Evolutionary conservation across 2,888 invertebrate genomes (phyloP), one percentile per base, ranked within the genome.

Genomic region (Drosophila quinaria): DNA sequence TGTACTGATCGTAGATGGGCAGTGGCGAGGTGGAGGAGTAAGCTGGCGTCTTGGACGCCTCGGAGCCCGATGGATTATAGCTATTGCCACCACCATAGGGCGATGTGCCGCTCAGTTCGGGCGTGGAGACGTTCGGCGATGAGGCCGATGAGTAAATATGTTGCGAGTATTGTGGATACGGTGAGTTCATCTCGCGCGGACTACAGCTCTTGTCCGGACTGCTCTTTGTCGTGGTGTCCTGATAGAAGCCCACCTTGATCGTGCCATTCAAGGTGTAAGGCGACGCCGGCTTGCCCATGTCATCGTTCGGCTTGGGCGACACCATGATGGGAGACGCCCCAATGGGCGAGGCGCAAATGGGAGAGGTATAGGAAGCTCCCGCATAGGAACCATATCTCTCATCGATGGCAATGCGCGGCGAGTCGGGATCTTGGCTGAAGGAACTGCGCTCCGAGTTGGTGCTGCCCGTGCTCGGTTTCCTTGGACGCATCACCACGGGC

Each of bases 231-330:
- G 96, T 96, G n/a, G 96, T 95, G 81, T 97, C 97, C 91, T 97
- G 97, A 92, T 97, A 97, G 91, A 97, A 97, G 4, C 97, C 97
- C 37, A 97, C 97, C 79, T 97, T 94, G 5, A 97, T 96, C 4
- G 97, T 96, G 1, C 97, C 97, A 87, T 97, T 97, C n/a, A 96
- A 94, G 0, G 96, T 95, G 90, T 96, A 95, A 0, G 92, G 92
- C 0, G 94, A 93, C 6, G 95, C 94, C 9, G 81, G 89, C 78
- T 94, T 95, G 82, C 95, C 95, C 31, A 92, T 90, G 9, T 92
- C 92, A 49, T 95, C 95, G 73, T 96, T 96, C 0, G 95, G 95
- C 73, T 95, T 94, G 0, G 97, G 96, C 0, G 97, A 97, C 25
- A 96, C 96, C 75, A 94, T 94, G 0, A 94, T 94, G 0, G 96